Evolutionary conservation across 2,113 vertebrate genomes (phyloP), one percentile per base, ranked within the genome.

Genomic region (Spea multiplicata): DNA sequence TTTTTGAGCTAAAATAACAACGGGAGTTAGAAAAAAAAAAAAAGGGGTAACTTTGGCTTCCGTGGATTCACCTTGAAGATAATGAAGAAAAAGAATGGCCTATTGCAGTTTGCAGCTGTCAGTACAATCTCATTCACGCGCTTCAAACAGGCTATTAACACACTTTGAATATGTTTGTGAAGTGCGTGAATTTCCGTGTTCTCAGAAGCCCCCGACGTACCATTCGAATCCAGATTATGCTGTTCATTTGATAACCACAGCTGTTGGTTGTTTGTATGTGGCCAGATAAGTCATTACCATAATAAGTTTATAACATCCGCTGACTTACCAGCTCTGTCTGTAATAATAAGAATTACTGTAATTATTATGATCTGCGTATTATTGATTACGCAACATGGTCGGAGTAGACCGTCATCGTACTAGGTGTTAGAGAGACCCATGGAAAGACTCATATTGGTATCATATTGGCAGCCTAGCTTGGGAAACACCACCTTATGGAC

Each of bases 241-340:
- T 88, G 89, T 89, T 90, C 90, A 89, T 89, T 92, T 85, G 85
- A 84, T 83, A 83, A 82, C 85, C 85, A 85, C 88, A 87, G 88
- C 87, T 90, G 90, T 86, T 85, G 55, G 85, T 86, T 86, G 85
- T 86, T 81, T 85, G 12, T 78, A 81, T 74, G 69, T 84, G 80
- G 86, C 86, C 85, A 88, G 88, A 80, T 81, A 74, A 12, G 82
- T 87, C 85, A 84, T 81, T 57, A 84, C 72, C 70, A 66, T 79
- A 70, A 73, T 79, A 73, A 73, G 44, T 79, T 53, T 7, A 49
- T 66, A 66, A 5, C 76, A 66, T 73, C 44, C 59, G 70, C 76
- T 79, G 76, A 79, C 69, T 73, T 72, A 46, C 61, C 76, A 46
- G 70, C 70, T 4, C 13, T 8, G 69, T 4, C 61, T 57, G 57